phyloP scores from a whole-genome alignment of 2,888 invertebrate species.

The Oeneis ivallda region DNA sequence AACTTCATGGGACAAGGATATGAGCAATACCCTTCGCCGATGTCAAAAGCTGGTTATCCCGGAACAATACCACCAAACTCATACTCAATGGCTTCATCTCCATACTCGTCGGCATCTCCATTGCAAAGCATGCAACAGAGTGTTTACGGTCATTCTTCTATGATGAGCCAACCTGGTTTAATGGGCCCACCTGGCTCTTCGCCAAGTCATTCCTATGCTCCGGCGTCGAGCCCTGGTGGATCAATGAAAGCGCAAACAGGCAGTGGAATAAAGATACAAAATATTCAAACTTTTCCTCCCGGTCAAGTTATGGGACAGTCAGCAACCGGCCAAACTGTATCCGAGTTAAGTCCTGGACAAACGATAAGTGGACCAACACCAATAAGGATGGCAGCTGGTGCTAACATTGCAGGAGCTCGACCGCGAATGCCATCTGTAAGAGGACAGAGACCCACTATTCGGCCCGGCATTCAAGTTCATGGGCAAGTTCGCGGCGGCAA shows the following conservation, averaged over 20 bases:
- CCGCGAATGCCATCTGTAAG: slow-evolving; percentile 65
- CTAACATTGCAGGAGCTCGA: slow-evolving; percentile 56
- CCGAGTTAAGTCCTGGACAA: slow-evolving; percentile 49
- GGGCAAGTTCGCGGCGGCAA: slow-evolving; percentile 65
- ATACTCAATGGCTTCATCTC: slow-evolving; percentile 55
- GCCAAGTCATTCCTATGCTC: slow-evolving; percentile 54
- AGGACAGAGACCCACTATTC: slow-evolving; percentile 61
- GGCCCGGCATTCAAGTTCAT: slow-evolving; percentile 71
- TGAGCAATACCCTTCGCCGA: slow-evolving; percentile 58
- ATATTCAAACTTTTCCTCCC: slow-evolving; percentile 70
- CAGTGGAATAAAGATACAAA: slow-evolving; percentile 66
- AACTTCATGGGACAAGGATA: slow-evolving; percentile 60
- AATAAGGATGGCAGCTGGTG: slow-evolving; percentile 66
- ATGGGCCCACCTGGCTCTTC: slow-evolving; percentile 56
- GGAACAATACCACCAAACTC: slow-evolving; percentile 53
- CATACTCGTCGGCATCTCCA: slow-evolving; percentile 64
- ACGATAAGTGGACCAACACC: slow-evolving; percentile 54
- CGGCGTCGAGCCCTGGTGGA: slow-evolving; percentile 61
- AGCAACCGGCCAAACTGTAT: slow-evolving; percentile 40
- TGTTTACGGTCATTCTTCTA: slow-evolving; percentile 62
- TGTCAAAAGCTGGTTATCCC: slow-evolving; percentile 63
- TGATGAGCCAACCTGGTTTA: slow-evolving; percentile 52
- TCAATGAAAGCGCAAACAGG: slow-evolving; percentile 59
- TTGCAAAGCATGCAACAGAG: slow-evolving; percentile 75
- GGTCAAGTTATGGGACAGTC: slow-evolving; percentile 55